Base-by-base conservation (phyloP, 2,888 invertebrate genomes). In the Diaperis boleti region DNA sequence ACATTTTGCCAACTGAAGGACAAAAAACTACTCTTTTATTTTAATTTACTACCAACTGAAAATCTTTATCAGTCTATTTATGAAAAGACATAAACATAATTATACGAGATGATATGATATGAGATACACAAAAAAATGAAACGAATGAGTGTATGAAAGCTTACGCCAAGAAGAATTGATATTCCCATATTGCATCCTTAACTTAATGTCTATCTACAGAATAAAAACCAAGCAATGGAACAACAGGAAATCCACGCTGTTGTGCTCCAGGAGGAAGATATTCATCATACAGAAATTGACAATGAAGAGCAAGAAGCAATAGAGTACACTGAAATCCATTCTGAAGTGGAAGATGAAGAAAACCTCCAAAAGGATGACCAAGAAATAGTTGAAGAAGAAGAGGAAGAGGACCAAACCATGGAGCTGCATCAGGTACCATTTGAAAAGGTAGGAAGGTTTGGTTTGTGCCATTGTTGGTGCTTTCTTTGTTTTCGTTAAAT, bases 371-470 rank as follows among this genome's bases (percentile, higher is more conserved):
- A 44, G 44, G 66, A 72, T 35, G 69, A 74, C 20, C 69, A 71
- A 13, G 72, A 73, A 10, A 73, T 76, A 7, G 71, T 72, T 59
- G 76, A 76, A 47, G 72, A 75, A 33, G 72, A 67, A 39, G 74
- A 77, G 31, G 77, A 76, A n/a, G 72, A 73, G 54, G 71, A 70
- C 15, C 54, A 69, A 13, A 59, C 65, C 20, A 20, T 73, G 15
- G 72, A 74, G 37, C 55, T 69, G 7, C 64, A 72, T 13, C 69
- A 68, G 10, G 71, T 69, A 4, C 72, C 71, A 11, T 71, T 73
- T 60, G 69, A 73, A 54, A 74, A 73, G 70, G 74, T 75, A 70
- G 59, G 64, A 42, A 41, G 59, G 35, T 59, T 65, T 49, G 62
- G 66, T 41, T 64, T 59, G 39, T 66, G 65, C 14, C 59, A 56